Base-by-base conservation (phyloP, 2,888 invertebrate species). In the Sphaerophoria taeniata region DNA sequence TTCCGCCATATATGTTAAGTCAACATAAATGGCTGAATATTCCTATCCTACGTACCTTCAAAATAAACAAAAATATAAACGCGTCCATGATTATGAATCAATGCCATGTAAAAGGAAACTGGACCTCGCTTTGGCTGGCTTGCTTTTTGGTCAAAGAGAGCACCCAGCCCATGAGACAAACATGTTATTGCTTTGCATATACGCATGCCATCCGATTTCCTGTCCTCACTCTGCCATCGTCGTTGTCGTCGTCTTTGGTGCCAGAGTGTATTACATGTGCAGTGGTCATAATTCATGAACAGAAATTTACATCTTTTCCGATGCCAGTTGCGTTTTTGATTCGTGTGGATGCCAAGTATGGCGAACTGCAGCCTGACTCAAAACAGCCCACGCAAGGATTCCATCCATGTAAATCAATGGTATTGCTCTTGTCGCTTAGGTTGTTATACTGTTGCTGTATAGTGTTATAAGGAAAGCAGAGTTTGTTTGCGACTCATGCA, bases 211-310 rank as follows among this genome's bases (percentile, higher is more conserved):
- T 76, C 70, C 58, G 43, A 49, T 76, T 84, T 73, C 61, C 53
- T 60, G 36, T 24, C 51, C 63, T 36, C 56, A 4, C 43, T 11
- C 34, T 33, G 33, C 53, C 2, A 16, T 16, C 9, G 9, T 47
- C 53, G 45, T 45, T 47, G 51, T 43, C 12, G 14, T 12, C 36
- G 24, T 70, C 53, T 24, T 16, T 51, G 45, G 12, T 47, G 49
- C 49, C 58, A 36, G 49, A 67, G 78, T 74, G 83, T 83, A 78
- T 83, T 74, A 83, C 83, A 83, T 83, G 83, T 83, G 53, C 85
- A 85, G 71, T 81, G 85, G 85, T 85, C 85, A 85, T 85, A 85
- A 85, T 85, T 85, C 85, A 85, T 85, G 85, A 85, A 73, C 85
- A 81, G 73, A 85, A 85, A 85, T 85, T 85, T 85, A 85, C 85